Conservation (phyloP, 2,888 invertebrate species). For the Acronicta aceris region DNA sequence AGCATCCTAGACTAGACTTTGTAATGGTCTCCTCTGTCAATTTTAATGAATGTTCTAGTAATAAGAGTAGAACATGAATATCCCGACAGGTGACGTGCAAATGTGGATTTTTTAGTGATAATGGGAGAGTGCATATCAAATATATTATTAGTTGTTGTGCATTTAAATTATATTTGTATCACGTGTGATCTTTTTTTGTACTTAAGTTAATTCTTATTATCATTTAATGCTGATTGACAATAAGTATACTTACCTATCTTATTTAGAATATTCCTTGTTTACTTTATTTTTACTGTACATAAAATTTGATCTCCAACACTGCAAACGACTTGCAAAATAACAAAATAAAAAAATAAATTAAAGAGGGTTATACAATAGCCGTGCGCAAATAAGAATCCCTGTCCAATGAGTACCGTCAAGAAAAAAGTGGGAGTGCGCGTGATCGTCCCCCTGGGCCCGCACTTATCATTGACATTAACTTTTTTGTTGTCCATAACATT, state of each 20-base stretch:
- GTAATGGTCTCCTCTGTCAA: too few species aligned
- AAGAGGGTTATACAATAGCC: conserved; percentile 74
- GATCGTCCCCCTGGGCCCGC: conserved; percentile 81
- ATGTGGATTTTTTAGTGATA: too few species aligned
- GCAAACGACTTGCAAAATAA: conserved; percentile 68
- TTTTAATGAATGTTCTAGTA: not conserved
- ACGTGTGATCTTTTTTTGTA: too few species aligned
- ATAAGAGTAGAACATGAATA: too few species aligned
- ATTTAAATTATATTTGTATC: too few species aligned
- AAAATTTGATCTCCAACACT: conserved; percentile 63
- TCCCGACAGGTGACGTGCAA: too few species aligned
- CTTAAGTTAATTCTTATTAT: conserved; percentile 36
- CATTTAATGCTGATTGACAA: conserved; percentile 16
- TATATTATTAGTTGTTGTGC: too few species aligned
- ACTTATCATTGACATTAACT: conserved; percentile 89
- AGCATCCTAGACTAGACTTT: too few species aligned
- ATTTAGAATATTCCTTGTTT: conserved; percentile 45
- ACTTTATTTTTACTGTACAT: conserved; percentile 59
- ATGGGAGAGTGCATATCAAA: too few species aligned
- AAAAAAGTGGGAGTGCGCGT: conserved; percentile 70
- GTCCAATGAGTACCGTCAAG: conserved; percentile 62
- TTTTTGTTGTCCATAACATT: conserved; percentile 90
- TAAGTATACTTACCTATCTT: conserved; percentile 14
- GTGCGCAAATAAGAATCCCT: conserved; percentile 66
- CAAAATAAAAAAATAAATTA: conserved; percentile 76